These are phyloP conservation scores for Heteromormyrus szaboi DNA, from an alignment of 2,797 vertebrate species.

Conservation along the genomic window DNA sequence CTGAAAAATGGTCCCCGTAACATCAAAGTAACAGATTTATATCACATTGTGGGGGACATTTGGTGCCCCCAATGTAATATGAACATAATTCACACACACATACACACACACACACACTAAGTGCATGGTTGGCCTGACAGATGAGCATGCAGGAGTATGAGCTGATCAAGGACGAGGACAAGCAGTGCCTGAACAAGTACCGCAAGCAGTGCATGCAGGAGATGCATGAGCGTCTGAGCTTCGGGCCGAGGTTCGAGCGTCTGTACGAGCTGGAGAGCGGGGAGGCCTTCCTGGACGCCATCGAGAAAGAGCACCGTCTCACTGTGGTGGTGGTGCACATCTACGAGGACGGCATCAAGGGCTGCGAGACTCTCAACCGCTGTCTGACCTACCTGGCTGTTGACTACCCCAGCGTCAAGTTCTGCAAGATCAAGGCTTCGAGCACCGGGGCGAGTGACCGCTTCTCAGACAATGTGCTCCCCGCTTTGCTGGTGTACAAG, in stretches of 20 bases:
- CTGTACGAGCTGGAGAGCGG: constrained; percentile 80
- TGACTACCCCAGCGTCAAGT: constrained; percentile 83
- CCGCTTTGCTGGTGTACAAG: constrained; percentile 86
- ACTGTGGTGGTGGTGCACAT: constrained; percentile 88
- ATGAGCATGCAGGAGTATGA: constrained; percentile 96
- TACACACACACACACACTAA: not conserved
- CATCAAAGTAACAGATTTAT: no score
- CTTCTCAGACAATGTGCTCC: constrained; percentile 82
- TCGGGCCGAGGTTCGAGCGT: constrained; percentile 80
- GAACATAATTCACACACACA: not conserved
- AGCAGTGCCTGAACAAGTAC: constrained; percentile 81
- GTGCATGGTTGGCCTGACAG: constrained; percentile 46
- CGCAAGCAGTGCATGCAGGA: constrained; percentile 92
- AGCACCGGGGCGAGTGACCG: constrained; percentile 80
- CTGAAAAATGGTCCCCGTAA: no score
- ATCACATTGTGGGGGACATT: no score
- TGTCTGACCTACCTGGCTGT: constrained; percentile 78
- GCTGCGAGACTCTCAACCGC: constrained; percentile 80
- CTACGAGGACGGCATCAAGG: constrained; percentile 76
- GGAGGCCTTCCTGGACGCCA: constrained; percentile 76
- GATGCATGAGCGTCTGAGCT: constrained; percentile 91
- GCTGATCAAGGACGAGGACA: constrained; percentile 83
- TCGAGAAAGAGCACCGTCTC: constrained; percentile 83
- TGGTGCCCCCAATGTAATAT: no score
- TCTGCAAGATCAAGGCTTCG: constrained; percentile 87